These are phyloP conservation scores for Ctena decussata DNA, from an alignment of 2,888 invertebrate species.

Conservation along the genomic window DNA sequence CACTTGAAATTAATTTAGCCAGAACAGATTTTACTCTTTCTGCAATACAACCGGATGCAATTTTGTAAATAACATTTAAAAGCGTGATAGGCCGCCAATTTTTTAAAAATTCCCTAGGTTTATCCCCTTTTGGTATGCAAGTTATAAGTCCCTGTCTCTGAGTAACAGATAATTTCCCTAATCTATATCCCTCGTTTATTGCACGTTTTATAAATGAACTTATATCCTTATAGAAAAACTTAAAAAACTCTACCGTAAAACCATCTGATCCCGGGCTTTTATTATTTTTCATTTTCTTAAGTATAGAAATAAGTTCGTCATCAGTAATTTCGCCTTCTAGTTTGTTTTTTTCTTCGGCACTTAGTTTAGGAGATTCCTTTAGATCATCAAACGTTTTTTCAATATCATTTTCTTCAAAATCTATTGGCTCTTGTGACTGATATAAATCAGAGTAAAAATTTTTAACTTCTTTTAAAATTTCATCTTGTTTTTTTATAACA, in stretches of 20 bases:
- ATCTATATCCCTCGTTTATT: not conserved
- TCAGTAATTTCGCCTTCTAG: not conserved
- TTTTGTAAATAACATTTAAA: constrained; percentile 29
- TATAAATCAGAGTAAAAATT: too few relatives aligned
- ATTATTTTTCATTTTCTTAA: not conserved
- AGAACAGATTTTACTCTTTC: constrained; percentile 1
- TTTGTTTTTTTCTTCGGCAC: not conserved
- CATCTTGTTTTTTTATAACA: constrained; percentile 2
- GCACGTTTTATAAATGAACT: not conserved
- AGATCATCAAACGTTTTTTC: not conserved
- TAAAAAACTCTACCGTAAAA: not conserved
- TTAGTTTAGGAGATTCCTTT: not conserved
- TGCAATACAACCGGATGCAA: not conserved
- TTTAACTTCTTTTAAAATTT: too few relatives aligned
- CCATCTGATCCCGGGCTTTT: too few relatives aligned
- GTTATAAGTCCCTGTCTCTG: too few relatives aligned
- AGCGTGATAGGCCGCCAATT: constrained; percentile 25
- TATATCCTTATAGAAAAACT: not conserved
- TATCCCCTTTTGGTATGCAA: not conserved
- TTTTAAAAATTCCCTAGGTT: not conserved
- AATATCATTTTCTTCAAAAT: not conserved
- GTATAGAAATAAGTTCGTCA: not conserved
- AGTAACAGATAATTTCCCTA: too few relatives aligned
- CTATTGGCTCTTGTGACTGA: too few relatives aligned
- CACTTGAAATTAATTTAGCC: not conserved